Evolutionary conservation across 2,113 vertebrate species (phyloP).

Genomic region (Campylomormyrus numenius): DNA sequence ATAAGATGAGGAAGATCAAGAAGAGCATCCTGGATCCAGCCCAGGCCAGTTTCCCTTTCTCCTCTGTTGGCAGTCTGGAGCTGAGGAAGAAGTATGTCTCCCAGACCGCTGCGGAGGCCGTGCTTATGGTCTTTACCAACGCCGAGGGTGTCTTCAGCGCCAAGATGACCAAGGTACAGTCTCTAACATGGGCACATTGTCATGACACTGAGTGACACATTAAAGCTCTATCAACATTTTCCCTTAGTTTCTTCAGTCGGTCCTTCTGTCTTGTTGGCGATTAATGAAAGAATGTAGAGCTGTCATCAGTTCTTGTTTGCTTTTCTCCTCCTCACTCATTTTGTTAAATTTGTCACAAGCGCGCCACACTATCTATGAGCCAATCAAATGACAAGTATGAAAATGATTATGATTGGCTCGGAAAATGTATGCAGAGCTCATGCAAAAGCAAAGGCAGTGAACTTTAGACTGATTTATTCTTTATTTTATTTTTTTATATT

Average conservation of each 20-base stretch:
- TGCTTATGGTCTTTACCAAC: constrained; percentile 54
- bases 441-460: not conserved
- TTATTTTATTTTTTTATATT: not conserved
- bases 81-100: constrained; percentile 56
- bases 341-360: not conserved
- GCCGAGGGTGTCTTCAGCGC: constrained; percentile 49
- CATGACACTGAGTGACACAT: not conserved
- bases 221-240: not conserved
- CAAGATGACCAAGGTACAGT: constrained; percentile 52
- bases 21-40: constrained; percentile 49
- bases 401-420: not conserved
- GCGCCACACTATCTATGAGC: not conserved
- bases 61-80: constrained; percentile 40
- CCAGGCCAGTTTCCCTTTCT: constrained; percentile 37
- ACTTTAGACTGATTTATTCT: not conserved
- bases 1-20: constrained; percentile 57
- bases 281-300: not conserved
- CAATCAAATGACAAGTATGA: not conserved
- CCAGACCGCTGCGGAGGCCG: constrained; percentile 49
- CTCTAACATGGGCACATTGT: not conserved
- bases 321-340: not conserved
- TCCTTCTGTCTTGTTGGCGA: not conserved
- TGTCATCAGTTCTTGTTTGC: not conserved
- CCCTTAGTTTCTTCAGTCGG: not conserved
- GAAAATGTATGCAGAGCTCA: not conserved